Evolutionary conservation across 2,113 vertebrate genomes (phyloP), one percentile per base, ranked within the genome.

Genomic region (Thymallus thymallus): DNA sequence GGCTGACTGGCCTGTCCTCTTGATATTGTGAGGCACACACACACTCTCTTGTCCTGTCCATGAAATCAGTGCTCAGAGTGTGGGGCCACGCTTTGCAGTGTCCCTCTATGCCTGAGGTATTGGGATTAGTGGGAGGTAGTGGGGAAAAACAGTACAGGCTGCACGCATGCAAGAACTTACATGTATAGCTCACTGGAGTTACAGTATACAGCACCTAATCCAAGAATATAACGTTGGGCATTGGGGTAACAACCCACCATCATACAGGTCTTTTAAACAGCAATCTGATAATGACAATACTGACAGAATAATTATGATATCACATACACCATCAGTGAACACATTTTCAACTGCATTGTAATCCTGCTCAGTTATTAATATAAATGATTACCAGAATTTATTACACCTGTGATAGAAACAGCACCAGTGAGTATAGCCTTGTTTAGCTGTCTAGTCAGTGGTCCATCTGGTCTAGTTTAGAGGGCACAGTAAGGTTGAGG

Each of bases 11-110:
- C 86, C 82, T 79, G 74, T 77, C 72, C 78, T 80, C 63, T 58
- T 35, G 56, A 46, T 24, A 51, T 62, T 76, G 61, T 76, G 74
- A 63, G 62, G 72, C 77, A 84, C 72, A 80, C 72, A 80, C 35
- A 41, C 76, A 79, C 63, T 65, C 76, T 68, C 74, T 78, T 77
- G 66, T 79, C 79, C 72, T 76, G 72, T 51, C 81, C 85, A 83
- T 91, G 83, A 90, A 92, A 92, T 91, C 83, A 78, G 82, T 55
- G 71, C 84, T 91, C 86, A 88, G 89, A 90, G 84, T 45, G 80
- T 41, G 80, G 46, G 82, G 88, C 87, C 87, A 86, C 79, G 75
- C 87, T 91, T 91, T 85, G 78, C 71, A 81, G 85, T 83, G 82
- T 86, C 82, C 35, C 9, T 76, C 87, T 85, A 85, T 83, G 79